Percentiles rank a stretch among this genome's conserved stretches.
Conservation (phyloP, 2,888 invertebrate species). For the Neuroscelio doddi region DNA sequence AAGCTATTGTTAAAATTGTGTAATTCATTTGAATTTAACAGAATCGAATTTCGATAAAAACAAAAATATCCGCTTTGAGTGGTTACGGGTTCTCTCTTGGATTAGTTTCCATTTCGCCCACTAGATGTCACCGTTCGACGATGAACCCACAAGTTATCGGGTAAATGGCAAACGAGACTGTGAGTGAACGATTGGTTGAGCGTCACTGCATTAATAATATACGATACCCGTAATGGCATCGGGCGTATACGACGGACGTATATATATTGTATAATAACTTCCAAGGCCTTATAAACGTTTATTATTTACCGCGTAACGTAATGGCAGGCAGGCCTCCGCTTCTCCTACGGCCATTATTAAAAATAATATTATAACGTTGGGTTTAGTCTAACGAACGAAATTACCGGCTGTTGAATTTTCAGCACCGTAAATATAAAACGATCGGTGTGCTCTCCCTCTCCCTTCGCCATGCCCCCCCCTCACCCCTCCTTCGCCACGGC, state of each 20-base stretch:
- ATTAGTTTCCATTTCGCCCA: background rate
- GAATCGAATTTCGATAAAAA: no score
- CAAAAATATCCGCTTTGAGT: no score
- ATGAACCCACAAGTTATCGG: no score
- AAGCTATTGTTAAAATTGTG: no score
- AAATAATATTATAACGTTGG: conserved; percentile 67
- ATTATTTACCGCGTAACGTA: conserved; percentile 72
- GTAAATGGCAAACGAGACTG: conserved; percentile 7
- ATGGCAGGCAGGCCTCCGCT: conserved; percentile 67
- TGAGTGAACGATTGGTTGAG: conserved; percentile 59
- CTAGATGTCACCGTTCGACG: background rate
- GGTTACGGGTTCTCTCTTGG: no score
- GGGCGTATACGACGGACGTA: conserved; percentile 64
- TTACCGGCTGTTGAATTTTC: conserved; percentile 55
- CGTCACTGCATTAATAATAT: conserved; percentile 72
- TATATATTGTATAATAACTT: conserved; percentile 72
- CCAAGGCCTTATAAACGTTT: conserved; percentile 72
- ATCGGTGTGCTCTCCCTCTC: conserved; percentile 40
- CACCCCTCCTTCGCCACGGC: conserved; percentile 7
- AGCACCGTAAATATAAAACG: conserved; percentile 46
- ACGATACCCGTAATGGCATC: conserved; percentile 71
- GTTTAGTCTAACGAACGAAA: conserved; percentile 56
- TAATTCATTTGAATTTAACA: no score
- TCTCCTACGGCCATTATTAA: conserved; percentile 66
- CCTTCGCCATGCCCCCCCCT: conserved; percentile 8